Evolutionary conservation across 2,888 invertebrate species (phyloP).

Genomic region (Stenichneumon culpator): DNA sequence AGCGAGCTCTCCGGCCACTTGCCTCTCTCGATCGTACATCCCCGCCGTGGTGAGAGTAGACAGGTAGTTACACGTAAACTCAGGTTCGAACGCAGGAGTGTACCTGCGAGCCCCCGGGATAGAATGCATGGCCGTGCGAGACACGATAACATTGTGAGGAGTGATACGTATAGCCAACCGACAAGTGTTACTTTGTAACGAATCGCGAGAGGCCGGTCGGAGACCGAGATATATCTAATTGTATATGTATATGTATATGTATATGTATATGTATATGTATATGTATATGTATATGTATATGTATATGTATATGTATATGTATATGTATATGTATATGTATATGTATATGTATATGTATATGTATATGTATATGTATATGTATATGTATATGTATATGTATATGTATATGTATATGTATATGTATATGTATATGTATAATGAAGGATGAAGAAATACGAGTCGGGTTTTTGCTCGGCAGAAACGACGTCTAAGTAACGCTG

Average conservation of each 20-base stretch:
- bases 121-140: slow-evolving; percentile 32
- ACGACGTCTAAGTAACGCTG: too few relatives aligned
- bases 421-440: slow-evolving; percentile 7
- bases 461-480: slow-evolving; percentile 5
- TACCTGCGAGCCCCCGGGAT: slow-evolving; percentile 31
- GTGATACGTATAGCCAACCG: slow-evolving; percentile 39
- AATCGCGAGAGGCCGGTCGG: slow-evolving; percentile 20
- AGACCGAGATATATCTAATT: neutral
- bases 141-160: slow-evolving; percentile 22
- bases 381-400: neutral
- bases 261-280: neutral
- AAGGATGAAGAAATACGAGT: slow-evolving; percentile 34
- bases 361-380: neutral
- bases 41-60: neutral
- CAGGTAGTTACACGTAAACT: slow-evolving; percentile 3
- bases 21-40: slow-evolving; percentile 7
- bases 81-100: slow-evolving; percentile 22
- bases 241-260: neutral
- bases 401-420: neutral
- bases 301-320: neutral
- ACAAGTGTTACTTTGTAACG: slow-evolving; percentile 66
- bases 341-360: neutral
- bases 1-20: slow-evolving; percentile 17
- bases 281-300: neutral
- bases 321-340: neutral